Conservation (phyloP, 2,888 invertebrate genomes). For the Drosophila barbarae region DNA sequence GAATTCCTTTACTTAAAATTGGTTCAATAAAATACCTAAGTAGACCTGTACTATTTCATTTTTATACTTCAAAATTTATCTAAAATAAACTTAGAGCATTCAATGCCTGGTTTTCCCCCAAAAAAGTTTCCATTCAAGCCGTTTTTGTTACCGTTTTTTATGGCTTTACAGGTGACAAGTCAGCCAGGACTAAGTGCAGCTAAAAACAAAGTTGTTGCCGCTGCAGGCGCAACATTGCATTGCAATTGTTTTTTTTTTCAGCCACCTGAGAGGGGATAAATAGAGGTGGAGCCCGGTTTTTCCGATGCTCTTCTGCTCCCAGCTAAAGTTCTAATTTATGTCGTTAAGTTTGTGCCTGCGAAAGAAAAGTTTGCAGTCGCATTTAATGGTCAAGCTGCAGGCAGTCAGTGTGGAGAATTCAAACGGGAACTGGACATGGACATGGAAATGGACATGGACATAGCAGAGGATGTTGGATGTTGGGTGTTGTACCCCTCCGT, state of each 20-base stretch:
- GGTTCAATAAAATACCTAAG: neutral
- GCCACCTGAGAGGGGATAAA: conserved; percentile 19
- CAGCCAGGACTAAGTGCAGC: conserved; percentile 49
- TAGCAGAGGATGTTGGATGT: conserved; percentile 4
- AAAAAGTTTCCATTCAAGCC: neutral
- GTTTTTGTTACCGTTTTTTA: conserved; percentile 13
- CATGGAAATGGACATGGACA: conserved; percentile 19
- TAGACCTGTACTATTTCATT: neutral
- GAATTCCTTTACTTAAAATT: neutral
- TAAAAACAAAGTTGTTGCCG: conserved; percentile 38
- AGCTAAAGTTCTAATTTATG: conserved; percentile 63
- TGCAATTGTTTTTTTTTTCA: conserved; percentile 28
- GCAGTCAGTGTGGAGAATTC: conserved; percentile 4
- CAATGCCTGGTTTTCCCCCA: neutral
- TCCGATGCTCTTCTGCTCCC: conserved; percentile 15
- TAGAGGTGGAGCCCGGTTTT: conserved; percentile 15
- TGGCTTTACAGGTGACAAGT: conserved; percentile 47
- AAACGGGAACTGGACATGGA: conserved; percentile 20
- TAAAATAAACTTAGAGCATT: neutral
- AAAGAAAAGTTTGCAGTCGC: conserved; percentile 53
- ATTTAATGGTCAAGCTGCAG: conserved; percentile 49
- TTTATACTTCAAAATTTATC: neutral
- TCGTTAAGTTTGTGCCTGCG: conserved; percentile 41
- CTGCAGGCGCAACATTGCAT: conserved; percentile 41
- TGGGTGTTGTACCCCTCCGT: conserved; percentile 3